A percentile compares a stretch with the other conserved stretches of the same genome.
Conservation (phyloP, 2,888 invertebrate genomes). For the Diachrysia chrysitis region DNA sequence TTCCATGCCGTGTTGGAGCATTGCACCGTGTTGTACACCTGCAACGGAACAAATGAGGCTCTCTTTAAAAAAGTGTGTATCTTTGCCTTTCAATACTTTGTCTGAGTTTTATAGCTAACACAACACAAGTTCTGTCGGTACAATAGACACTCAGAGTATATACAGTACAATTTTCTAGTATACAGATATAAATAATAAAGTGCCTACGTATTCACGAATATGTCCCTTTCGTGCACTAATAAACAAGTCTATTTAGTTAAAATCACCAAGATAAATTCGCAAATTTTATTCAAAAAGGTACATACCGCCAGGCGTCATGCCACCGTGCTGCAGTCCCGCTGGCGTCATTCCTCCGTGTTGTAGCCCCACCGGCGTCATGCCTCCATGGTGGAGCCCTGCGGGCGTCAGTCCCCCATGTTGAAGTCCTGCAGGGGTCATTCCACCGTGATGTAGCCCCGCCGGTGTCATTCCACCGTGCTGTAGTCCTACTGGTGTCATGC, state of each 20-base stretch:
- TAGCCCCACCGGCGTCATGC: slow-evolving; percentile 77
- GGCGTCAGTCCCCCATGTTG: slow-evolving; percentile 76
- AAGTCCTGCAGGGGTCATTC: slow-evolving; percentile 70
- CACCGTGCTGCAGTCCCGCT: slow-evolving; percentile 77
- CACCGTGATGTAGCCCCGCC: slow-evolving; percentile 80
- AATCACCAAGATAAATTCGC: no score
- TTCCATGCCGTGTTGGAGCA: slow-evolving; percentile 67
- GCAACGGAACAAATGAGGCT: slow-evolving; percentile 9
- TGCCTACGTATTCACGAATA: no score
- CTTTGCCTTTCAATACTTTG: no score
- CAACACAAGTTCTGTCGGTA: no score
- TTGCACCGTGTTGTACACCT: slow-evolving; percentile 65
- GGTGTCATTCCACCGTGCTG: slow-evolving; percentile 58
- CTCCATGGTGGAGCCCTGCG: slow-evolving; percentile 71
- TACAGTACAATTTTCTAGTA: no score
- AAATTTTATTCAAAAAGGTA: no score
- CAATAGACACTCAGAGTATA: no score
- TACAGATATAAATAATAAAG: no score
- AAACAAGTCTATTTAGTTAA: no score
- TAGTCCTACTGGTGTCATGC: slow-evolving; percentile 80
- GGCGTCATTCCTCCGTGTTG: slow-evolving; percentile 82
- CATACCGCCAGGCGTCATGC: slow-evolving; percentile 67
- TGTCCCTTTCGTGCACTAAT: no score
- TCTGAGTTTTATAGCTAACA: no score
- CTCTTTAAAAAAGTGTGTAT: no score